Conservation (phyloP, 1,140 invertebrate species). For the Hylaeus volcanicus region DNA sequence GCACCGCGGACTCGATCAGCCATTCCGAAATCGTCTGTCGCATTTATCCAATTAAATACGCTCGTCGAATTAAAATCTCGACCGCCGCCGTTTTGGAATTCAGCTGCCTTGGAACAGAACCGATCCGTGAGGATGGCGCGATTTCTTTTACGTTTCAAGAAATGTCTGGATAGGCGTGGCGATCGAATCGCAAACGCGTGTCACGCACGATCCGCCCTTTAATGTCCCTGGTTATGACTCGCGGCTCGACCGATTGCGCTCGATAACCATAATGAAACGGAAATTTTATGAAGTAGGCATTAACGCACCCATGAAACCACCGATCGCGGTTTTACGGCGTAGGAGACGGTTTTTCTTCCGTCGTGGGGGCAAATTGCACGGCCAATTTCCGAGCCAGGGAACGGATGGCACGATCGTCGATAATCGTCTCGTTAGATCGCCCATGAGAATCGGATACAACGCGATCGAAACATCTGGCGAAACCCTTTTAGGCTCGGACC, state of each 20-base stretch:
- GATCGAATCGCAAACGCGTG: conserved; percentile 27
- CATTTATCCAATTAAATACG: conserved; percentile 44
- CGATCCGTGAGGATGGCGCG: conserved; percentile 2
- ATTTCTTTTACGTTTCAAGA: conserved; percentile 1
- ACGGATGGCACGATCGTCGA: conserved; percentile 1
- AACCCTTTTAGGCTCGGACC: conserved; percentile 74
- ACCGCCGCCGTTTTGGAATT: conserved; percentile 12
- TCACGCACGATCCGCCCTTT: conserved; percentile 25
- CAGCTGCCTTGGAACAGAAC: neutral
- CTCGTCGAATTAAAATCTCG: conserved; percentile 40
- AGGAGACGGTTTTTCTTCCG: neutral
- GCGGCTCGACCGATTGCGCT: neutral
- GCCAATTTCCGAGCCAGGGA: neutral
- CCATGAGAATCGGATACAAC: conserved; percentile 28
- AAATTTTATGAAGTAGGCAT: conserved; percentile 18
- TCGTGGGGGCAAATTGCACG: neutral
- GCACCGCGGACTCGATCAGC: conserved; percentile 17
- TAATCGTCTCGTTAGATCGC: conserved; percentile 36
- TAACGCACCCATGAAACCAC: neutral
- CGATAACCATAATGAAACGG: conserved; percentile 16
- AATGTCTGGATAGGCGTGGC: too few species aligned
- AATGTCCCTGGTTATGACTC: neutral
- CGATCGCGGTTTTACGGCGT: conserved; percentile 11
- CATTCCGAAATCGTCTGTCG: conserved; percentile 40
- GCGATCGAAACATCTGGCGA: conserved; percentile 71